A percentile compares a stretch with the other conserved stretches of the same genome.
Conservation (phyloP, 2,888 invertebrate genomes). For the Archaeoteleia sp. region DNA sequence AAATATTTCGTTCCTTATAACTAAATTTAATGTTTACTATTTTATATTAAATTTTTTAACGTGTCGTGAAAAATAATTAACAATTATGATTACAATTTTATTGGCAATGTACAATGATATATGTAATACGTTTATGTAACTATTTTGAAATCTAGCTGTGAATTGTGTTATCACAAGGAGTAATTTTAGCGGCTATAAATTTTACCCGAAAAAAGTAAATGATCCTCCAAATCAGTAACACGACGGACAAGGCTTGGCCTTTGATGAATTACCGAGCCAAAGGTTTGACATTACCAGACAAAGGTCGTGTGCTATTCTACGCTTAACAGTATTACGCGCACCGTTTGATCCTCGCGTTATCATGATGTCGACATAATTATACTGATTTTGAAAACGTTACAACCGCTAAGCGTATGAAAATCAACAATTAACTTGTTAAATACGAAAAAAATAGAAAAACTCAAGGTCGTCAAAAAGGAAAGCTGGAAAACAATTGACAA, state of each 20-base stretch:
- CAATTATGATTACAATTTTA: too few relatives aligned
- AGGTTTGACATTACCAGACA: conserved; percentile 27
- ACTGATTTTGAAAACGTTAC: background rate
- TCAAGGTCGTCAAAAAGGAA: too few relatives aligned
- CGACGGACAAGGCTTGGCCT: conserved; percentile 34
- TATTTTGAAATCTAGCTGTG: background rate
- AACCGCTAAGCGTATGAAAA: conserved; percentile 1
- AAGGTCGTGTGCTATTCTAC: conserved; percentile 18
- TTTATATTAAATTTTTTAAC: background rate
- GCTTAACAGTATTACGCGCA: conserved; percentile 11
- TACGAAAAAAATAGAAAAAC: too few relatives aligned
- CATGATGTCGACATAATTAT: conserved; percentile 1
- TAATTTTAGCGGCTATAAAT: background rate
- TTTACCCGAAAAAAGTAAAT: conserved; percentile 9
- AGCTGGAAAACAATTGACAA: too few relatives aligned
- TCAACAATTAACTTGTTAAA: too few relatives aligned
- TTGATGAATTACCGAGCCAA: conserved; percentile 32
- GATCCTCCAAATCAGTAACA: conserved; percentile 7
- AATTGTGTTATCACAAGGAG: background rate
- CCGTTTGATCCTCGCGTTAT: conserved; percentile 6
- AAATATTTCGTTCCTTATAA: too few relatives aligned
- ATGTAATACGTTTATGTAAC: too few relatives aligned
- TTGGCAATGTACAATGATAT: too few relatives aligned
- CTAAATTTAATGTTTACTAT: background rate
- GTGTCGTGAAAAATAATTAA: too few relatives aligned